phyloP scores from a whole-genome alignment of 2,797 vertebrate genomes.

The Fistularia commersonii region DNA sequence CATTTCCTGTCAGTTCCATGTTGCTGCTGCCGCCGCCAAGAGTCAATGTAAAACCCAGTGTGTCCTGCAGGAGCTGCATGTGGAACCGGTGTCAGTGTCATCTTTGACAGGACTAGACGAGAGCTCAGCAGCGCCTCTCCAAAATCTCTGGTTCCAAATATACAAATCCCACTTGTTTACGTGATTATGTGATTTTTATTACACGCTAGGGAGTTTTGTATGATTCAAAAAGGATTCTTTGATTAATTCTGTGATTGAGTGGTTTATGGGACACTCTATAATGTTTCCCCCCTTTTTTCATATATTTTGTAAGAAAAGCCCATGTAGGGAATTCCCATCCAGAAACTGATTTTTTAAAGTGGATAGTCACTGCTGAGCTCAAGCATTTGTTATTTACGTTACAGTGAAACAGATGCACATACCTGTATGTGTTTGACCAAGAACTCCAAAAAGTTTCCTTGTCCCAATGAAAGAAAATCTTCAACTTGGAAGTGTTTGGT shows the following conservation, averaged over 20 bases:
- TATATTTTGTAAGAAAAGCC: too few relatives aligned
- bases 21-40: slow-evolving; percentile 38
- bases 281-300: too few relatives aligned
- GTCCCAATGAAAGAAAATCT: slow-evolving; percentile 68
- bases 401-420: neutral
- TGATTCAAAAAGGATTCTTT: too few relatives aligned
- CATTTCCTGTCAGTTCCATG: slow-evolving; percentile 24
- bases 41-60: slow-evolving; percentile 60
- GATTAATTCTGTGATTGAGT: too few relatives aligned
- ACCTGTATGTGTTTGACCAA: slow-evolving; percentile 74
- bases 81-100: neutral
- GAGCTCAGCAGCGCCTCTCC: too few relatives aligned
- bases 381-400: neutral
- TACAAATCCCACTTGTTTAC: too few relatives aligned
- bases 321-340: too few relatives aligned
- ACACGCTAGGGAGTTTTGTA: too few relatives aligned
- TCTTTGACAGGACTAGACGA: neutral
- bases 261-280: too few relatives aligned
- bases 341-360: too few relatives aligned
- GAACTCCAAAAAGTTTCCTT: slow-evolving; percentile 76
- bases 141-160: too few relatives aligned
- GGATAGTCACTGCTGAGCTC: neutral
- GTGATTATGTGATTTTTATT: too few relatives aligned
- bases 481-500: slow-evolving; percentile 67
- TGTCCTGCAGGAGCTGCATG: slow-evolving; percentile 71